Evolutionary conservation across 2,113 vertebrate species (phyloP).

Genomic region (Galemys pyrenaicus): DNA sequence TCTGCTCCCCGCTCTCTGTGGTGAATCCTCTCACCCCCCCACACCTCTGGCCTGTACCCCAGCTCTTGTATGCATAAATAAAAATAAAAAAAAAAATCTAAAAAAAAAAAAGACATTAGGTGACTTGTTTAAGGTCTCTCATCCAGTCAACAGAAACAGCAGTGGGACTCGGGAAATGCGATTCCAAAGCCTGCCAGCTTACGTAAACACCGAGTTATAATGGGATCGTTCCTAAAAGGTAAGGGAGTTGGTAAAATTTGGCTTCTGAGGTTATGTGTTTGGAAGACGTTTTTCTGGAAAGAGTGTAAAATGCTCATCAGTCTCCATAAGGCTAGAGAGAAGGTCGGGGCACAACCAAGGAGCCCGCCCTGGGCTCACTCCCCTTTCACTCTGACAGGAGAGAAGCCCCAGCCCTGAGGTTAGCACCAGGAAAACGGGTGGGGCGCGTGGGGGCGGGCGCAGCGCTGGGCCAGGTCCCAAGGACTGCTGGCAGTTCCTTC

Average conservation of each 20-base stretch:
- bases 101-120: background rate
- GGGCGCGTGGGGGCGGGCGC: background rate
- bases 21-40: too few relatives aligned
- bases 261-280: background rate
- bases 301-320: background rate
- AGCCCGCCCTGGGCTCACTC: background rate
- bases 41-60: too few relatives aligned
- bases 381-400: background rate
- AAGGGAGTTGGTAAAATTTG: background rate
- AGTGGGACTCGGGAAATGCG: background rate
- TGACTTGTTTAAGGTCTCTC: background rate
- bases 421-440: background rate
- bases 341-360: background rate
- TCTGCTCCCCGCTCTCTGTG: too few relatives aligned
- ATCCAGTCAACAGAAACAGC: background rate
- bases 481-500: background rate
- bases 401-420: background rate
- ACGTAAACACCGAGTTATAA: background rate
- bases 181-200: background rate
- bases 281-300: background rate
- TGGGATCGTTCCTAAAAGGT: background rate
- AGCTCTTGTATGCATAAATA: too few relatives aligned
- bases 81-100: too few relatives aligned
- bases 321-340: background rate
- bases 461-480: too few relatives aligned